Base-by-base conservation (phyloP, 1,140 invertebrate genomes). In the Fopius arisanus region DNA sequence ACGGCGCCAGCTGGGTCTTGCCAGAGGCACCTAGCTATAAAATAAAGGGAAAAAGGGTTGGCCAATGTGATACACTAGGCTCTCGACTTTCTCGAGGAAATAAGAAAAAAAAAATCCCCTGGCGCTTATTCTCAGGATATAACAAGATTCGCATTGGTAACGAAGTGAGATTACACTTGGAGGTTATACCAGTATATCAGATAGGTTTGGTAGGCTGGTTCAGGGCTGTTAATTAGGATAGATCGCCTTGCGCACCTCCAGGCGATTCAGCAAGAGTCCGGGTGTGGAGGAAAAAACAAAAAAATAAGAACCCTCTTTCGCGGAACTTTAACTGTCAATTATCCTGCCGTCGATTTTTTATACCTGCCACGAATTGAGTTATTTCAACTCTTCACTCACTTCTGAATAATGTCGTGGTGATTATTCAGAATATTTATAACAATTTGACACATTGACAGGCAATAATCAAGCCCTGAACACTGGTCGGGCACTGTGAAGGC, bases 301-400 rank as follows among this genome's bases (percentile, higher is more conserved):
- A 54, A 51, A 37, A 51, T 12, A 23, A 59, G 31, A 66, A 67
- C 72, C 72, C 67, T 72, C 74, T 71, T 78, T 79, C 78, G 76
- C n/a, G 37, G 76, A 81, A 81, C 76, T 5, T 51, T 19, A 7
- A 54, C 23, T 54, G 10, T n/a, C 9, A n/a, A 21, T 54, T 14
- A 19, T 54, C 10, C 16, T 54, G 5, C 12, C n/a, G n/a, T n/a
- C n/a, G n/a, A n/a, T n/a, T n/a, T n/a, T n/a, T n/a, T n/a, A n/a
- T n/a, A n/a, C n/a, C n/a, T n/a, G n/a, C n/a, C n/a, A n/a, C n/a
- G n/a, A n/a, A n/a, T n/a, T n/a, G n/a, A n/a, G n/a, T n/a, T n/a
- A n/a, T n/a, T n/a, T n/a, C n/a, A n/a, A n/a, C n/a, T n/a, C n/a
- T n/a, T n/a, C n/a, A n/a, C n/a, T n/a, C n/a, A n/a, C n/a, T n/a